Percentiles rank a stretch among this genome's conserved stretches.
Evolutionary conservation across 2,888 invertebrate species (phyloP).

Genomic region (Cotesia congregata): DNA sequence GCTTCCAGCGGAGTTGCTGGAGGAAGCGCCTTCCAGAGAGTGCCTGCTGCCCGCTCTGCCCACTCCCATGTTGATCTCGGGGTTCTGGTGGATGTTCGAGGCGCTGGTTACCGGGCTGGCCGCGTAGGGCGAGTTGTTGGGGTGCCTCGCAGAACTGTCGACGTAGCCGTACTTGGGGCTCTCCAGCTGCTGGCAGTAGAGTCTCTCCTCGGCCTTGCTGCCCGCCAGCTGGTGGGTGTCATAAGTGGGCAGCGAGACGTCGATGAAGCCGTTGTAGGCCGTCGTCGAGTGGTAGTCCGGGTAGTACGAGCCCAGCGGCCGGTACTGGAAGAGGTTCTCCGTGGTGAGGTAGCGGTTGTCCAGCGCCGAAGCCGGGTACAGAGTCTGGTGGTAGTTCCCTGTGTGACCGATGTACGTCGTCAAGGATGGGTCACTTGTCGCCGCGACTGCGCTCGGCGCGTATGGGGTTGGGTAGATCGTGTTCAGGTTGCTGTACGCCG

Average conservation of each 20-base stretch:
- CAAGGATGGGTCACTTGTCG: conserved; percentile 76
- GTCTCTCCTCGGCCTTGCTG: conserved; percentile 73
- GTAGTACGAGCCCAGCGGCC: conserved; percentile 87
- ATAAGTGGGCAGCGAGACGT: conserved; percentile 80
- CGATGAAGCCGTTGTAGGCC: conserved; percentile 86
- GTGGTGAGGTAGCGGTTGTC: conserved; percentile 78
- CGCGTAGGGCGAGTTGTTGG: conserved; percentile 63
- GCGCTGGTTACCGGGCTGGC: conserved; percentile 61
- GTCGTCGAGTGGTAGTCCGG: conserved; percentile 83
- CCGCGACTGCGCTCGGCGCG: conserved; percentile 81
- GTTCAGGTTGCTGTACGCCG: conserved; percentile 85
- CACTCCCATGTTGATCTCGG: conserved; percentile 52
- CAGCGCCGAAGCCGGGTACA: conserved; percentile 73
- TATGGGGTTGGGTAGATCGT: conserved; percentile 87
- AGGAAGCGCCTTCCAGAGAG: conserved; percentile 71
- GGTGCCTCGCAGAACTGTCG: conserved; percentile 58
- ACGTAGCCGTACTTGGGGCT: conserved; percentile 72
- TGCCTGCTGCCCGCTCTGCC: conserved; percentile 65
- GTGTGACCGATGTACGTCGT: conserved; percentile 80
- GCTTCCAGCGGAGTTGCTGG: conserved; percentile 76
- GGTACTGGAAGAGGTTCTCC: conserved; percentile 91
- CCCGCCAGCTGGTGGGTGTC: conserved; percentile 73
- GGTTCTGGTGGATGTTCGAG: conserved; percentile 52
- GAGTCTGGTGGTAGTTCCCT: conserved; percentile 76
- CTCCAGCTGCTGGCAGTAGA: conserved; percentile 76